Base-by-base conservation (phyloP, 2,113 vertebrate genomes). In the Recurvirostra avosetta region DNA sequence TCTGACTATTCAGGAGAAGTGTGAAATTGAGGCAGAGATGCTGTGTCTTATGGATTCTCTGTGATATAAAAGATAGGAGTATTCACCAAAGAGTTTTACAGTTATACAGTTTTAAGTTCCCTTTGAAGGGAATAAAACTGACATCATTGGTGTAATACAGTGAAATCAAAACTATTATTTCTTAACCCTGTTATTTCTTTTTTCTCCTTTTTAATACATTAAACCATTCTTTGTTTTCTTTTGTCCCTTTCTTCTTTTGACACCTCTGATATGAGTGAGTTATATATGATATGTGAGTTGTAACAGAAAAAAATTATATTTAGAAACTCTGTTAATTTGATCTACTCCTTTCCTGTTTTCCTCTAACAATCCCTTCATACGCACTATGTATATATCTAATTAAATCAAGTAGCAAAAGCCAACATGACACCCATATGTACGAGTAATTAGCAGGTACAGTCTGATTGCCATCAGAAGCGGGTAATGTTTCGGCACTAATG, bases 361-460 rank as follows among this genome's bases (percentile, higher is more conserved):
- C 26, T 71, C 36, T 75, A 23, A 30, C 2, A 10, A 11, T 65
- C 29, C 36, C 21, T 55, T 58, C 30, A 9, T 15, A 34, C 0
- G 2, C 0, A 0, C 23, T 49, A 3, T 21, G 9, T 52, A n/a
- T 67, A 38, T 34, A 62, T 50, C 15, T 47, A 63, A 59, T 40
- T 88, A 88, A 92, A 74, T 90, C 68, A 76, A 67, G 47, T 52
- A 75, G 40, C 36, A 72, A 71, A 92, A 96, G 76, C 49, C 80
- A 81, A 41, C 8, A 27, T 50, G 91, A 87, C 56, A 81, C 49
- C 56, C 34, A 1, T 36, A 45, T 34, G 62, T 72, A 50, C 2
- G 2, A 90, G 61, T 47, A 93, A 96, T 95, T 96, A 95, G 90
- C 73, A 93, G 75, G 53, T 89, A 53, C 26, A 43, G 38, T n/a